phyloP scores from a whole-genome alignment of 2,113 vertebrate genomes.

The Phocoena phocoena region DNA sequence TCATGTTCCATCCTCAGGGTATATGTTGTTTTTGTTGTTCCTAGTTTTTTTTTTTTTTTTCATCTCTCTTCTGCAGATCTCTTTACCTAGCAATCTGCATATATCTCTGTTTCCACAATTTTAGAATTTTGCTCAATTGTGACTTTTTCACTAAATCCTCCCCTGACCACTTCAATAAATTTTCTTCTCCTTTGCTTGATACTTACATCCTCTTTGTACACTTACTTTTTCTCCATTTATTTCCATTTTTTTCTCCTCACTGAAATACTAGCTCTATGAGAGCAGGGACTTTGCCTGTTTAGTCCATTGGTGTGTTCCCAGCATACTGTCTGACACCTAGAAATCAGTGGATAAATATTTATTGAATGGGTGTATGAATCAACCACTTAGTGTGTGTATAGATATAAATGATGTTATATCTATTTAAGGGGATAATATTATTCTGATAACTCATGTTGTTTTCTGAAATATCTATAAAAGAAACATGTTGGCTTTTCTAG shows the following conservation, averaged over 20 bases:
- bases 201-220: background rate
- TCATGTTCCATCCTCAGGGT: background rate
- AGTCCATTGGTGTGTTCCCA: background rate
- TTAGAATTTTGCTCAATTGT: background rate
- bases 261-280: background rate
- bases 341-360: background rate
- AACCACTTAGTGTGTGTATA: background rate
- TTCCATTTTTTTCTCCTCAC: background rate
- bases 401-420: background rate
- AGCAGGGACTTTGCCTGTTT: background rate
- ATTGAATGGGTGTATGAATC: background rate
- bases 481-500: background rate
- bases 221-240: background rate
- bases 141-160: background rate
- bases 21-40: background rate
- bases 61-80: background rate
- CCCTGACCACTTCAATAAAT: background rate
- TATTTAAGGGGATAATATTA: conserved; percentile 18
- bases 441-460: conserved; percentile 30
- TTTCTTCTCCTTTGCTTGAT: background rate
- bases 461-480: conserved; percentile 4
- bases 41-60: background rate
- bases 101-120: background rate
- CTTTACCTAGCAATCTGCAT: background rate
- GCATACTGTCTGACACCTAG: background rate